Evolutionary conservation across 2,888 invertebrate species (phyloP).

Genomic region (Drosophila mimica): DNA sequence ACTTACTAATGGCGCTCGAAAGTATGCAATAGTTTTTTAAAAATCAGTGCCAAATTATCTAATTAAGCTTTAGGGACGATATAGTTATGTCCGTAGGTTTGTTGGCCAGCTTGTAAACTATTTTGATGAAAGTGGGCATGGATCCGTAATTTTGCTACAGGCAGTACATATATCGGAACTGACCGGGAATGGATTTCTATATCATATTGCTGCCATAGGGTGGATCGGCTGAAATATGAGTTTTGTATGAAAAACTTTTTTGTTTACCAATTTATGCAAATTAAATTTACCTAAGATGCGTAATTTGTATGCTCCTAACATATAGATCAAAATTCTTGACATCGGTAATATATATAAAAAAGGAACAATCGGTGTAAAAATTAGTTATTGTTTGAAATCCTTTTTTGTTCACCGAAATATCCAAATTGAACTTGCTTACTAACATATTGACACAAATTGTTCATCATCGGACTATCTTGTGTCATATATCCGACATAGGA

Average conservation of each 20-base stretch:
- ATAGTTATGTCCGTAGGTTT: rapidly evolving
- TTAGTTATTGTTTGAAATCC: not conserved
- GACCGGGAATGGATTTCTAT: not conserved
- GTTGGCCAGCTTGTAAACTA: not conserved
- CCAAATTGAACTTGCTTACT: not conserved
- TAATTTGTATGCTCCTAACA: not conserved
- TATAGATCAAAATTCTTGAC: no score
- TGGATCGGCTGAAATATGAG: rapidly evolving
- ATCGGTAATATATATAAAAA: rapidly evolving
- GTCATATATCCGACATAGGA: not conserved
- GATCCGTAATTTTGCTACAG: no score
- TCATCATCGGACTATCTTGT: not conserved
- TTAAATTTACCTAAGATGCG: not conserved
- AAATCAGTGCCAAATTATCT: conserved; percentile 2
- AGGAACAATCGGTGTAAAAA: rapidly evolving
- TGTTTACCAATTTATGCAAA: not conserved
- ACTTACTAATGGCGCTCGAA: conserved; percentile 28
- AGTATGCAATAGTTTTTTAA: conserved; percentile 53
- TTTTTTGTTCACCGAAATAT: not conserved
- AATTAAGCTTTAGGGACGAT: not conserved
- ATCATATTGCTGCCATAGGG: not conserved
- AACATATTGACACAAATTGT: not conserved
- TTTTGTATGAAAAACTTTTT: not conserved
- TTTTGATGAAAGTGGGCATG: not conserved
- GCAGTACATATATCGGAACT: not conserved